phyloP scores from a whole-genome alignment of 2,888 invertebrate genomes.

The Drosophila monieri region DNA sequence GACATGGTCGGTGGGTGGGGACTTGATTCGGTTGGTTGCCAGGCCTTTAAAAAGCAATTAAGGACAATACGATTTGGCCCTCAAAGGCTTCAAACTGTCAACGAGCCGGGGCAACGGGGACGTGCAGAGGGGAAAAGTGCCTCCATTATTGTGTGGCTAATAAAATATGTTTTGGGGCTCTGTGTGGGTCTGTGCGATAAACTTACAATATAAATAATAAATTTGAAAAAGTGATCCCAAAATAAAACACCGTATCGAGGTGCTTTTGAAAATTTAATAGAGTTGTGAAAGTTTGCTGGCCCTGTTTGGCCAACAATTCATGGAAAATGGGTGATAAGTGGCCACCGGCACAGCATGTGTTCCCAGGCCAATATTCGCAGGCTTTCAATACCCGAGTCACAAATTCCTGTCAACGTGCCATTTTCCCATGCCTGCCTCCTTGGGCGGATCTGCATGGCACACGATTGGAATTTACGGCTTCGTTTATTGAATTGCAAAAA shows the following conservation, averaged over 20 bases:
- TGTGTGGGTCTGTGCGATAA: slow-evolving; percentile 5
- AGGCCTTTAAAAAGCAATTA: slow-evolving; percentile 68
- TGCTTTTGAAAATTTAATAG: slow-evolving; percentile 25
- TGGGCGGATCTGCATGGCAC: slow-evolving; percentile 28
- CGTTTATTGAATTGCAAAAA: slow-evolving; percentile 50
- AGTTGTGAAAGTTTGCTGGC: slow-evolving; percentile 21
- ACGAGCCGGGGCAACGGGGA: slow-evolving; percentile 38
- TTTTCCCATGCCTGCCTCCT: slow-evolving; percentile 28
- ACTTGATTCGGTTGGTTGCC: slow-evolving; percentile 29
- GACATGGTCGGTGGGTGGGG: slow-evolving; percentile 28
- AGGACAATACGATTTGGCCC: slow-evolving; percentile 50
- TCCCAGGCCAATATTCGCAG: slow-evolving; percentile 53
- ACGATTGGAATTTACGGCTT: slow-evolving; percentile 54
- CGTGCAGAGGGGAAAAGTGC: slow-evolving; percentile 1
- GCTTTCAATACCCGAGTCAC: slow-evolving; percentile 38
- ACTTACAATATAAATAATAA: slow-evolving; percentile 39
- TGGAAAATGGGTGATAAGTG: slow-evolving; percentile 28
- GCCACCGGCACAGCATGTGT: slow-evolving; percentile 31
- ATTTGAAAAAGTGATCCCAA: slow-evolving; percentile 10
- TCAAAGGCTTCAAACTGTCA: slow-evolving; percentile 44
- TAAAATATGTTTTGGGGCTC: slow-evolving; percentile 20
- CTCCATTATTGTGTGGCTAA: slow-evolving; percentile 37
- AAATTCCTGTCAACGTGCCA: slow-evolving; percentile 46
- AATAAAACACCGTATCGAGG: background rate
- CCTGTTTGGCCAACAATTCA: background rate